Evolutionary conservation across 2,113 vertebrate species (phyloP), one percentile per base, ranked within the genome.

Genomic region (Hippoglossus stenolepis): DNA sequence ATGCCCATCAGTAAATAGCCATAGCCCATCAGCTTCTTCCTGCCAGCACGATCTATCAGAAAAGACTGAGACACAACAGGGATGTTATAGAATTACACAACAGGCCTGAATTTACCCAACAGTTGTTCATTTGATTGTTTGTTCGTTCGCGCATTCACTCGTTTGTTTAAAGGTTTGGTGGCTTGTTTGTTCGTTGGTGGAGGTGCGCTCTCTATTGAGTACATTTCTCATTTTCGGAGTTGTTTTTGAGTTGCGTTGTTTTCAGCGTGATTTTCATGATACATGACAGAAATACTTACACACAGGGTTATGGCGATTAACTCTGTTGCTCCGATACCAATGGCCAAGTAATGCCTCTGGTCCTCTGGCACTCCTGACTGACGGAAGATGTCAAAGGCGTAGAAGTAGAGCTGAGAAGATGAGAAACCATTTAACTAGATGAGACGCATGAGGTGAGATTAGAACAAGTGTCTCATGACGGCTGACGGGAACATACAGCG

Each of bases 1-100:
- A 92, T 11, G 0, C 89, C 94, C 95, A 96, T 96, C 80, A 95
- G 17, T n/a, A 91, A 43, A 65, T 95, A 96, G 57, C 96, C 94
- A 9, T 92, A 93, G 28, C 94, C 94, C 86, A 96, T 86, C 35
- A 96, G 89, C 13, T 80, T 75, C 59, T 94, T 94, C 61, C 95
- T 89, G 15, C 95, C 95, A 5, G 88, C 87, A 1, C 64, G 90
- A 14, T 95, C 93, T 0, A 96, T 95, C 26, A 95, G 70, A 65
- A 92, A 90, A 74, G 91, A 92, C 96, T 96, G 85, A 45, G 20
- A 66, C 70, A 70, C 0, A 76, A 5, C 57, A 57, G 51, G 1
- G 3, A 65, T 20, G 18, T 43, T 43, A 38, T 10, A 38, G 2
- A 38, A 10, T 38, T 38, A 38, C 31, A 31, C 31, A 31, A 31